phyloP scores from a whole-genome alignment of 1,140 invertebrate species.

The Trinorchestia longiramus region DNA sequence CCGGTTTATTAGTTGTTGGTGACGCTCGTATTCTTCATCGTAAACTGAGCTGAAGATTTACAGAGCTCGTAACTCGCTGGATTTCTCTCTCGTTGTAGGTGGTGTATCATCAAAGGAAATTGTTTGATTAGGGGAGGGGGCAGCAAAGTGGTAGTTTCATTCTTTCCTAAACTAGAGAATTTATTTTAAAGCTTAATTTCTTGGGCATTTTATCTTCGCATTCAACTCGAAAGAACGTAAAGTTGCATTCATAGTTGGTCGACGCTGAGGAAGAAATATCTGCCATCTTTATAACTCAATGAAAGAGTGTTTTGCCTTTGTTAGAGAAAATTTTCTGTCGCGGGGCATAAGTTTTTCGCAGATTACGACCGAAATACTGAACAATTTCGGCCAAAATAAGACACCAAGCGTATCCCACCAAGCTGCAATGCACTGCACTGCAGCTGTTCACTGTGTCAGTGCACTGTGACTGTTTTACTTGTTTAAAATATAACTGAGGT shows the following conservation, averaged over 20 bases:
- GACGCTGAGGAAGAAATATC: not conserved
- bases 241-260: not conserved
- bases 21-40: not conserved
- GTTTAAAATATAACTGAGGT: not conserved
- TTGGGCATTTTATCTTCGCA: not conserved
- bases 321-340: not conserved
- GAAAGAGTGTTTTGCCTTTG: not conserved
- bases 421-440: not conserved
- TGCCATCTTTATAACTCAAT: not conserved
- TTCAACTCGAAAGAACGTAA: not conserved
- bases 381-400: not conserved
- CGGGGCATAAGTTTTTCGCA: not conserved
- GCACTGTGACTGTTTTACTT: not conserved
- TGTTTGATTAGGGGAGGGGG: not conserved
- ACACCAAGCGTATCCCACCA: not conserved
- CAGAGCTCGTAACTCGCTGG: not conserved
- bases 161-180: not conserved
- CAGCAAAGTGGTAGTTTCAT: not conserved
- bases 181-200: not conserved
- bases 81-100: not conserved
- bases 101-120: not conserved
- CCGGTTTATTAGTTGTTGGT: not conserved
- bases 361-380: not conserved
- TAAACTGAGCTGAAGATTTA: not conserved
- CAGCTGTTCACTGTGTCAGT: no score